Conservation (phyloP, 1,140 invertebrate species). For the Cydia amplana region DNA sequence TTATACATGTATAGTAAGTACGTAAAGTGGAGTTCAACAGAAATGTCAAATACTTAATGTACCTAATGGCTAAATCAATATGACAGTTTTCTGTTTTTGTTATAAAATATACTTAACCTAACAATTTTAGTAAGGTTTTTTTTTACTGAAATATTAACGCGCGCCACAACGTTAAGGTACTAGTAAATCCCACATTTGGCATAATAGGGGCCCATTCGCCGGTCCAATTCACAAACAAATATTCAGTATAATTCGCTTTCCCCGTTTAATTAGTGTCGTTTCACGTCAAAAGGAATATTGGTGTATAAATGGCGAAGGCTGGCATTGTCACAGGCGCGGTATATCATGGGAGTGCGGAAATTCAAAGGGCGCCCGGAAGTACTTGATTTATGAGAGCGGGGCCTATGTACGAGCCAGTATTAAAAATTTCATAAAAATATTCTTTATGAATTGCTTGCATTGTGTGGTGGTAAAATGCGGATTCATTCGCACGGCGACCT, state of each 20-base stretch:
- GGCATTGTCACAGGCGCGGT: conserved; percentile 66
- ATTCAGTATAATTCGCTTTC: conserved; percentile 35
- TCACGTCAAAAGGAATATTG: conserved; percentile 49
- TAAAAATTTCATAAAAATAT: conserved; percentile 75
- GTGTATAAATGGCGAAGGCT: conserved; percentile 59
- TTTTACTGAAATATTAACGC: too few species aligned
- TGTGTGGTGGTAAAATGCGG: conserved; percentile 46
- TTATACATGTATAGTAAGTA: too few species aligned
- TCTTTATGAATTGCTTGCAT: conserved; percentile 61
- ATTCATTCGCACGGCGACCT: conserved; percentile 42
- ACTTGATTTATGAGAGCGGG: conserved; percentile 70
- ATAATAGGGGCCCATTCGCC: conserved; percentile 22
- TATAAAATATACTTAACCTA: too few species aligned
- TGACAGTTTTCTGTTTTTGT: too few species aligned
- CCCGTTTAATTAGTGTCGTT: conserved; percentile 51
- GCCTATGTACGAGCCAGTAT: conserved; percentile 60
- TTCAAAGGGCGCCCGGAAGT: conserved; percentile 70
- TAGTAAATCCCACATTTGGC: conserved; percentile 24
- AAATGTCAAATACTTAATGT: too few species aligned
- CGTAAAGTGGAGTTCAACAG: too few species aligned
- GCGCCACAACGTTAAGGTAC: background rate
- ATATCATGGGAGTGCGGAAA: conserved; percentile 65
- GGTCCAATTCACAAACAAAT: conserved; percentile 31
- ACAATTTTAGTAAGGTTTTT: too few species aligned
- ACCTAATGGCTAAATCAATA: too few species aligned